These are phyloP conservation scores for Chloropsis hardwickii DNA, from an alignment of 2,113 vertebrate species.

Conservation along the genomic window DNA sequence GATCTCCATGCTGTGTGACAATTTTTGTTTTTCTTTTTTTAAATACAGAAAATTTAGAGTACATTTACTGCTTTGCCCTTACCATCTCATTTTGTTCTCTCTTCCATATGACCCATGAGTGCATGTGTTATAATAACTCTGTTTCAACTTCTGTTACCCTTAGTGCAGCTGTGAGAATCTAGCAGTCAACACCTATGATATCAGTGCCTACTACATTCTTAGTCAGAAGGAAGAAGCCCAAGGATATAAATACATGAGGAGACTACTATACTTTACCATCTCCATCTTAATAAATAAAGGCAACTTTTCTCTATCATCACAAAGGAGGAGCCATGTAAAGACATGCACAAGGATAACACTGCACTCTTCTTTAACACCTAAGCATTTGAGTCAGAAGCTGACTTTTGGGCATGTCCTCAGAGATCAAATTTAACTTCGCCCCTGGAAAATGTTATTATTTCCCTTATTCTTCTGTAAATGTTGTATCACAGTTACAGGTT, in stretches of 20 bases:
- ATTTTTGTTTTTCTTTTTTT: not conserved
- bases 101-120: not conserved
- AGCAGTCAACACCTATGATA: not conserved
- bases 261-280: not conserved
- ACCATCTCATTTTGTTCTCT: slow-evolving; percentile 27
- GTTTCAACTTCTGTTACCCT: not conserved
- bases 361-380: not conserved
- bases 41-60: not conserved
- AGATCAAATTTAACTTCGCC: not conserved
- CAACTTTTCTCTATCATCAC: not conserved
- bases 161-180: not conserved
- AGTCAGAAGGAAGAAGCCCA: not conserved
- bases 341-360: not conserved
- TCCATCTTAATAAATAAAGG: not conserved
- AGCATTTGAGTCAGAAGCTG: not conserved
- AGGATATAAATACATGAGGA: not conserved
- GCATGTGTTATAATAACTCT: not conserved
- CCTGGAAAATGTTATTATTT: not conserved
- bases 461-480: slow-evolving; percentile 21
- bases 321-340: not conserved
- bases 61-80: not conserved
- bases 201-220: slow-evolving; percentile 21
- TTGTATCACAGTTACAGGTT: not conserved
- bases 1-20: not conserved
- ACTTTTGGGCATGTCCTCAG: not conserved